Evolutionary conservation across 2,797 vertebrate species (phyloP).

Genomic region (Pangasius mekongensis): DNA sequence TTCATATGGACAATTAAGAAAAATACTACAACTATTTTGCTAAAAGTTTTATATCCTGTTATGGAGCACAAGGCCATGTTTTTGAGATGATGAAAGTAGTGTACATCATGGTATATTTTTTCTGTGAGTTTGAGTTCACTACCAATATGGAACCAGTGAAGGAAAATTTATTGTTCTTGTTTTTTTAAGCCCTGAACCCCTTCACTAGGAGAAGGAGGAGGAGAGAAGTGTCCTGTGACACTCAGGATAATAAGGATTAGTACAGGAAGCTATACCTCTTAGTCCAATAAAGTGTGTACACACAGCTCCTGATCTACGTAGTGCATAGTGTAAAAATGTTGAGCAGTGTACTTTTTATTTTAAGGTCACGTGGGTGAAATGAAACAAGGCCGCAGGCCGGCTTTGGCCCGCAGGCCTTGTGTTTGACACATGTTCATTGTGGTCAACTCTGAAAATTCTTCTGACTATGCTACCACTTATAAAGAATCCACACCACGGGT

Average conservation of each 20-base stretch:
- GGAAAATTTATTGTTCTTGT: not conserved
- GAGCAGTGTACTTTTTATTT: not conserved
- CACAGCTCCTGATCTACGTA: not conserved
- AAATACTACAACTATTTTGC: too few species aligned
- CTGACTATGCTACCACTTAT: not conserved
- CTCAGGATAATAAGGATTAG: not conserved
- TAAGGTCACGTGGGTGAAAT: not conserved
- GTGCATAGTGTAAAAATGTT: not conserved
- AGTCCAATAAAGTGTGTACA: not conserved
- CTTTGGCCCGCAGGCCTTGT: not conserved
- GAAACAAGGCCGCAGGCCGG: not conserved
- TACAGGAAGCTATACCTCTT: not conserved
- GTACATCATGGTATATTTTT: not conserved
- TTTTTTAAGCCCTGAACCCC: not conserved
- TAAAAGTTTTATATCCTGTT: not conserved
- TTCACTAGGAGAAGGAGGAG: not conserved
- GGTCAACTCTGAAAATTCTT: not conserved
- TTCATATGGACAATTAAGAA: not conserved
- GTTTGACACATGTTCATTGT: not conserved
- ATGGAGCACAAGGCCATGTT: not conserved
- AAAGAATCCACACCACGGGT: not conserved
- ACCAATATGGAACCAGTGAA: not conserved
- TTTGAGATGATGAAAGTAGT: not conserved
- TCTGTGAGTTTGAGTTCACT: not conserved
- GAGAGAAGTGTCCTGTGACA: not conserved